Evolutionary conservation across 53 echinoderm and acorn worm species (phyloP).

Genomic region (Holothuria leucospilota): DNA sequence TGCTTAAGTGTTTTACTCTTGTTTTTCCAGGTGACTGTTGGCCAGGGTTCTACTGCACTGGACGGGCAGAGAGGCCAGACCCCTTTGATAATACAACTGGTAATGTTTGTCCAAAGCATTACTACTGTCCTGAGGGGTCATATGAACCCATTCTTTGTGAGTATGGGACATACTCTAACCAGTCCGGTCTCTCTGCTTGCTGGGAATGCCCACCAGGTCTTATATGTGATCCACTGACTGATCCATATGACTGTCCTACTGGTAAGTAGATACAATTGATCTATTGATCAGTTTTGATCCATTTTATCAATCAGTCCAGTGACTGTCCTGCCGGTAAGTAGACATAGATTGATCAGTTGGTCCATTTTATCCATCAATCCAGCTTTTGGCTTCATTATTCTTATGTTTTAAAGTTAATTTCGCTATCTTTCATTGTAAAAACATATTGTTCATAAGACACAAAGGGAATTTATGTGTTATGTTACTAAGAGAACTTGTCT

Average conservation of each 20-base stretch:
- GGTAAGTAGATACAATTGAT: constrained; percentile 45
- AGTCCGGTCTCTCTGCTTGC: constrained; percentile 78
- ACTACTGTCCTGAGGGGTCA: constrained; percentile 75
- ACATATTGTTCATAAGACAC: too few species aligned
- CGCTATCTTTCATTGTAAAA: too few species aligned
- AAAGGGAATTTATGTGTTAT: too few species aligned
- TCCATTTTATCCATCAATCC: too few species aligned
- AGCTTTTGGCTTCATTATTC: too few species aligned
- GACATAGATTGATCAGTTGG: too few species aligned
- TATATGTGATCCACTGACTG: constrained; percentile 87
- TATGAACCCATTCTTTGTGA: constrained; percentile 67
- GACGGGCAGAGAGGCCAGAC: constrained; percentile 72
- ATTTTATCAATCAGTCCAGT: too few species aligned
- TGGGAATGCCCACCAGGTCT: constrained; percentile 71
- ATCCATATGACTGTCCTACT: constrained; percentile 87
- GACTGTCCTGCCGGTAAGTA: constrained; percentile 79
- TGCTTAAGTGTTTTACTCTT: background rate
- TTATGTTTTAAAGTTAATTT: too few species aligned
- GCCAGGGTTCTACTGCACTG: constrained; percentile 83
- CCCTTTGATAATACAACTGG: constrained; percentile 91
- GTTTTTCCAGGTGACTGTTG: constrained; percentile 72
- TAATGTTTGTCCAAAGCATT: constrained; percentile 77
- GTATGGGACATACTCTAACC: constrained; percentile 79
- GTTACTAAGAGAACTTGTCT: too few species aligned
- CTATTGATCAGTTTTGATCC: too few species aligned